Evolutionary conservation across 2,113 vertebrate species (phyloP).

Genomic region (Columba janthina): DNA sequence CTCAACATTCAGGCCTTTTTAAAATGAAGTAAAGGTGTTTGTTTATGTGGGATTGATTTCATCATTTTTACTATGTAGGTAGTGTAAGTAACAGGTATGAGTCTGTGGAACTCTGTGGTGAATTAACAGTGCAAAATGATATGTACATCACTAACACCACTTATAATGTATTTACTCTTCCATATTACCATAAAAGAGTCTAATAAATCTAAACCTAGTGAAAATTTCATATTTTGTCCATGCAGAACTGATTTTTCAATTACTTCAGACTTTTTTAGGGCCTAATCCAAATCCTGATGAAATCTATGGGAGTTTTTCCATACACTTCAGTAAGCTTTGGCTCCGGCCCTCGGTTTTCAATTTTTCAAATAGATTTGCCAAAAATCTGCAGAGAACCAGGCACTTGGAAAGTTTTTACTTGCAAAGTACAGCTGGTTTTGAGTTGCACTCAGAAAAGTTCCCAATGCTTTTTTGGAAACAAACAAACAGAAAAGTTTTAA

Average conservation of each 20-base stretch:
- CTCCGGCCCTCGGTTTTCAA: constrained; percentile 7
- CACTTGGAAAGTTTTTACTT: constrained; percentile 54
- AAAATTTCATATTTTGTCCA: constrained; percentile 37
- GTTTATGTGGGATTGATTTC: background rate
- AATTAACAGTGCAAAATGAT: background rate
- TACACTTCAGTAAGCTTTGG: constrained; percentile 52
- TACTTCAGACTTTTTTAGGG: constrained; percentile 45
- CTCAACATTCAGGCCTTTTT: background rate
- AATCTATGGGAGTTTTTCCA: constrained; percentile 63
- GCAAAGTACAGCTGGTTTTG: constrained; percentile 48
- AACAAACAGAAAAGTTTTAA: background rate
- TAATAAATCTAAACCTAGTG: constrained; percentile 34
- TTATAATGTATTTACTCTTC: constrained; percentile 18
- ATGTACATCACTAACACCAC: background rate
- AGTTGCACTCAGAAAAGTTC: constrained; percentile 31
- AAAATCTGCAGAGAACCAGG: constrained; percentile 38
- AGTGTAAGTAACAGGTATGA: background rate
- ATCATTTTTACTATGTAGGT: background rate
- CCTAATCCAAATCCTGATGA: constrained; percentile 61
- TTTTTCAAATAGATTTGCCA: constrained; percentile 54
- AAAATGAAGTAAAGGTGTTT: background rate
- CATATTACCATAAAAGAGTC: background rate
- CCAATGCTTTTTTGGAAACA: background rate
- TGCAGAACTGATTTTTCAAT: constrained; percentile 63
- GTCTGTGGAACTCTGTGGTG: background rate